These are phyloP conservation scores for Gonioctena quinquepunctata DNA, from an alignment of 1,140 invertebrate species.

Conservation along the genomic window DNA sequence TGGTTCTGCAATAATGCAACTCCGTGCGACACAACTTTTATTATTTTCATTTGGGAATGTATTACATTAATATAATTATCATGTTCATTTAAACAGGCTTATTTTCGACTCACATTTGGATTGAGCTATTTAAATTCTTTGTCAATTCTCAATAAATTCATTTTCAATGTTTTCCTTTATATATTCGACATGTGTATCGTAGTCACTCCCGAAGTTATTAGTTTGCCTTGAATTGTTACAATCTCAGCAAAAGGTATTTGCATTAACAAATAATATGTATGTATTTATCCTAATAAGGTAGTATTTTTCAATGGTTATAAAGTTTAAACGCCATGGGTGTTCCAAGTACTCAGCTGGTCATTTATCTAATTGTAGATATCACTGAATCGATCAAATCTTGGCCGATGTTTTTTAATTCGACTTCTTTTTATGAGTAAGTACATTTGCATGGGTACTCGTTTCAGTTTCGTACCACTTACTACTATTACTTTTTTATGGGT, in stretches of 20 bases:
- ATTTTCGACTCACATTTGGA: no score
- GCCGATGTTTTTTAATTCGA: no score
- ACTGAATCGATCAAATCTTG: background rate
- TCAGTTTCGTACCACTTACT: no score
- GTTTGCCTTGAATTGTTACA: slow-evolving; percentile 17
- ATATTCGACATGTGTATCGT: background rate
- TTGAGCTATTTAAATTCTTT: no score
- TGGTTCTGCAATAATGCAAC: no score
- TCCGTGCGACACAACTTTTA: no score
- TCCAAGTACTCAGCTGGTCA: background rate
- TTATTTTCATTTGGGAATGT: no score
- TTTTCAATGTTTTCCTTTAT: background rate
- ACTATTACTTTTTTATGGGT: no score
- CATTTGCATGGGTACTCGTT: no score
- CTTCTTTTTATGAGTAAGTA: no score
- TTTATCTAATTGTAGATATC: slow-evolving; percentile 13
- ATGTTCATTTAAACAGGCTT: no score
- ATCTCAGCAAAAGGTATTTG: slow-evolving; percentile 15
- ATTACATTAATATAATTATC: no score
- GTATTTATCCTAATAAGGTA: slow-evolving; percentile 18
- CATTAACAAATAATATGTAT: slow-evolving; percentile 15
- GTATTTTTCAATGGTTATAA: slow-evolving; percentile 4
- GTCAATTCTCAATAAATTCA: background rate
- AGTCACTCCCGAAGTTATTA: background rate
- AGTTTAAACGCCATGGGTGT: slow-evolving; percentile 16